Percentiles rank a stretch among this genome's conserved stretches.
Evolutionary conservation across 2,113 vertebrate genomes (phyloP).

Genomic region (Bubo scandiacus): DNA sequence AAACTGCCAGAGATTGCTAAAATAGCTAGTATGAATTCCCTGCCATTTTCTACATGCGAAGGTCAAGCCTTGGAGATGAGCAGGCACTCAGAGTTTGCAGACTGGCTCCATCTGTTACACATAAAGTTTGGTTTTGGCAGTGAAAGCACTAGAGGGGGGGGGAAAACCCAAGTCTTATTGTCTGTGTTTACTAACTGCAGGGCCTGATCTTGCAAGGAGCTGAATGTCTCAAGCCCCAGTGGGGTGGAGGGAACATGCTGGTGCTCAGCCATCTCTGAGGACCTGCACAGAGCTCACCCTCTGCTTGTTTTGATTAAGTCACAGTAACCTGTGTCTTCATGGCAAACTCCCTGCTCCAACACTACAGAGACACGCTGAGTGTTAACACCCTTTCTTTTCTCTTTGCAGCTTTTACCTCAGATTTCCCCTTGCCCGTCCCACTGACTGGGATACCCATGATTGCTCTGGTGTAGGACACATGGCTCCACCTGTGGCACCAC

Average conservation of each 20-base stretch:
- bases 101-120: constrained; percentile 36
- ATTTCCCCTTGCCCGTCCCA: not conserved
- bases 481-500: not conserved
- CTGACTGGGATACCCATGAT: not conserved
- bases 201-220: not conserved
- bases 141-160: not conserved
- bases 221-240: not conserved
- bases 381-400: not conserved
- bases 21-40: constrained; percentile 7
- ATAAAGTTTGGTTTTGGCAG: constrained; percentile 41
- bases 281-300: not conserved
- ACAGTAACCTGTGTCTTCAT: not conserved
- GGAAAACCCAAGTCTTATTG: not conserved
- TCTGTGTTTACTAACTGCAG: constrained; percentile 1
- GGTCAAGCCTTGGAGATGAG: constrained; percentile 43
- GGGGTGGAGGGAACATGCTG: not conserved
- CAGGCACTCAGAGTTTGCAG: constrained; percentile 15
- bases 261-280: not conserved
- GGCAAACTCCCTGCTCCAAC: not conserved
- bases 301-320: not conserved
- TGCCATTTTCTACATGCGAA: constrained; percentile 7
- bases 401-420: not conserved
- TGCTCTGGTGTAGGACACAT: not conserved
- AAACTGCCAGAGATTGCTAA: not conserved
- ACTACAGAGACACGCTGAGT: rapidly evolving